Evolutionary conservation across 2,113 vertebrate species (phyloP).

Genomic region (Hassar affinis): DNA sequence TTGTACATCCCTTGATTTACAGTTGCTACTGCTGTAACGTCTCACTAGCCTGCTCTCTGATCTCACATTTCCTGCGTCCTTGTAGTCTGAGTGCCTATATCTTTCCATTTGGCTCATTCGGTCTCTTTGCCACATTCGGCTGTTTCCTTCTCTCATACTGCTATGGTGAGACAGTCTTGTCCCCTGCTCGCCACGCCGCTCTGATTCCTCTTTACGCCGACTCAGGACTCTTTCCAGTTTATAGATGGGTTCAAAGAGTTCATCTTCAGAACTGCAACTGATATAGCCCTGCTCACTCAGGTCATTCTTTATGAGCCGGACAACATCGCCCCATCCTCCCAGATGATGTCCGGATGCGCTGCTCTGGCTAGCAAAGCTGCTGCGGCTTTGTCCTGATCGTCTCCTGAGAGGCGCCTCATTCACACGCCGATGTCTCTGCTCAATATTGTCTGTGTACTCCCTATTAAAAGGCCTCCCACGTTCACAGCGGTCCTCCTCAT

Average conservation of each 20-base stretch:
- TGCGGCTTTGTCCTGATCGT: slow-evolving; percentile 24
- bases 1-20: slow-evolving; percentile 56
- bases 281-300: slow-evolving; percentile 51
- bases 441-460: not conserved
- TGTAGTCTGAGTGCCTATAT: slow-evolving; percentile 29
- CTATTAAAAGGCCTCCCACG: not conserved
- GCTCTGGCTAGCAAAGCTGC: slow-evolving; percentile 42
- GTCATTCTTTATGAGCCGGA: slow-evolving; percentile 54
- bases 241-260: slow-evolving; percentile 51
- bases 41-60: slow-evolving; percentile 22
- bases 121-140: slow-evolving; percentile 39
- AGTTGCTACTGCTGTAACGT: slow-evolving; percentile 51
- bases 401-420: not conserved
- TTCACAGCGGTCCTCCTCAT: slow-evolving; percentile 31
- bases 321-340: slow-evolving; percentile 55
- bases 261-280: slow-evolving; percentile 64
- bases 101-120: slow-evolving; percentile 5
- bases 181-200: slow-evolving; percentile 9
- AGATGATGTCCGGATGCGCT: slow-evolving; percentile 56
- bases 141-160: slow-evolving; percentile 47
- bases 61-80: slow-evolving; percentile 35
- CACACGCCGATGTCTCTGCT: not conserved
- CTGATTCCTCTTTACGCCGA: slow-evolving; percentile 15
- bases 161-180: slow-evolving; percentile 45
- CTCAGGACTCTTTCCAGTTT: slow-evolving; percentile 52